Base-by-base conservation (phyloP, 2,888 invertebrate genomes). In the Tortrix viridana region DNA sequence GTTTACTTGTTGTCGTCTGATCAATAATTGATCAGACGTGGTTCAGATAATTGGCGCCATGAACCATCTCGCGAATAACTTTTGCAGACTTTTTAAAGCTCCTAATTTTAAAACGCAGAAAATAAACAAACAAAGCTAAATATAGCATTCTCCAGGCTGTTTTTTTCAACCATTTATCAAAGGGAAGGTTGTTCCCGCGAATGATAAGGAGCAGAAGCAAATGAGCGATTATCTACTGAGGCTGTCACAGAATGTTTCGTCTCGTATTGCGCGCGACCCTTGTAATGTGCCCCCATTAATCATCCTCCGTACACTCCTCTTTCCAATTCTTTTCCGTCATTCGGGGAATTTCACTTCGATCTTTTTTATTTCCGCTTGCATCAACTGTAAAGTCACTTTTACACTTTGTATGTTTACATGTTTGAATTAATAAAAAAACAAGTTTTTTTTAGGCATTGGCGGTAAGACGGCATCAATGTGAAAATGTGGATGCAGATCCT, bases 401-500 rank as follows among this genome's bases (percentile, higher is more conserved):
- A 32, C 32, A 32, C 12, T 12, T 32, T 32, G 12, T 32, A 12
- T 3, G 26, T 26, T 12, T 12, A 32, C 32, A 32, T 32, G 12
- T 32, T 32, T 12, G 3, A 32, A 12, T 32, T 9, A 12, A 12
- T 12, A 12, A 32, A 12, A 32, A 3, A 7, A 20, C 7, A 19
- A 12, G 5, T 37, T 58, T 14, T 55, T 78, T 79, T 80, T 81
- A 97, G 97, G 96, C 97, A 52, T 89, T 98, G 72, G 96, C 97
- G 43, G 96, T 98, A 74, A 93, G 98, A 71, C 94, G 98, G 72
- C 95, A 97, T 80, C 97, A 97, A 81, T 97, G 97, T 82, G 98
- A 98, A 82, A 95, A 95, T 73, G 95, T 96, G 65, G 97, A 97
- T 81, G 96, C 96, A 5, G 98, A 98, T 92, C 98, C 98, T 54